Evolutionary conservation across 1,140 invertebrate species (phyloP).

Genomic region (Sipha flava): DNA sequence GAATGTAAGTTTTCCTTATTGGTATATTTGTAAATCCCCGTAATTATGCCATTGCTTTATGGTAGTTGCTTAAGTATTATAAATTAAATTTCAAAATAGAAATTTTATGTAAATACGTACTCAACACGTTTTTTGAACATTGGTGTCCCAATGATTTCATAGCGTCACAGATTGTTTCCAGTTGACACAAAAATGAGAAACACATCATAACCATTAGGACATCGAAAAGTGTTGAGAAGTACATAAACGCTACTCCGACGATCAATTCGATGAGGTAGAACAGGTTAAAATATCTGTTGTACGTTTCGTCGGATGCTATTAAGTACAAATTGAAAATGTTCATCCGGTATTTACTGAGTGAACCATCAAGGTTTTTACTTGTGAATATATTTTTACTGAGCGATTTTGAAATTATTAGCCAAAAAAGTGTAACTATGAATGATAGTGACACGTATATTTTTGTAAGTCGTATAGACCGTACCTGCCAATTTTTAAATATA

Average conservation of each 20-base stretch:
- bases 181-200: not conserved
- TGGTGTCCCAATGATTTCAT: not conserved
- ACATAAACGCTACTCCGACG: not conserved
- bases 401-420: not conserved
- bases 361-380: not conserved
- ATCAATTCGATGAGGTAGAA: not conserved
- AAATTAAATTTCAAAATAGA: too few relatives aligned
- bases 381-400: not conserved
- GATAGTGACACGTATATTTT: not conserved
- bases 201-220: not conserved
- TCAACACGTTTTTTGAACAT: not conserved
- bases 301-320: not conserved
- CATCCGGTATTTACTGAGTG: not conserved
- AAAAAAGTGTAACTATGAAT: not conserved
- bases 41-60: too few relatives aligned
- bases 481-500: not conserved
- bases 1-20: too few relatives aligned
- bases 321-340: not conserved
- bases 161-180: not conserved
- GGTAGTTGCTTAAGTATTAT: too few relatives aligned
- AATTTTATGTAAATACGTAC: too few relatives aligned
- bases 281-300: not conserved
- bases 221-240: not conserved
- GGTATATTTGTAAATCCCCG: too few relatives aligned
- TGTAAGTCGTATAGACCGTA: not conserved